These are phyloP conservation scores for Pachydiplax longipennis DNA, from an alignment of 2,888 invertebrate species.

Conservation along the genomic window DNA sequence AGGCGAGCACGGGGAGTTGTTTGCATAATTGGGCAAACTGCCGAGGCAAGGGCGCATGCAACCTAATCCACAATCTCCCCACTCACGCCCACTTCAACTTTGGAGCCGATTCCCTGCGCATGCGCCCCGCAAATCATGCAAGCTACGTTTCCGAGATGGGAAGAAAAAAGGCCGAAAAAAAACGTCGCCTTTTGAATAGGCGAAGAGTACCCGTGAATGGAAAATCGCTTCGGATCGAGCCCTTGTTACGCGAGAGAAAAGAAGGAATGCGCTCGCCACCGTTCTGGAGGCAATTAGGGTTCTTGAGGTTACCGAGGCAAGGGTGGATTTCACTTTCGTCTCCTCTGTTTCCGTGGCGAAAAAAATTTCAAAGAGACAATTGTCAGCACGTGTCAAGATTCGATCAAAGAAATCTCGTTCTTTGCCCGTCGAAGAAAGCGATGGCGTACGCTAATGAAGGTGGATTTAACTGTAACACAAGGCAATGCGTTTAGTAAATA, in stretches of 20 bases:
- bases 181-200: no score
- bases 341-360: background rate
- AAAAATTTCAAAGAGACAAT: background rate
- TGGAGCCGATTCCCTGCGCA: background rate
- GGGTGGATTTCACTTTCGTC: background rate
- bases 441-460: no score
- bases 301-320: background rate
- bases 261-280: no score
- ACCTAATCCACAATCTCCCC: background rate
- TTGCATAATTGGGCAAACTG: slow-evolving; percentile 36
- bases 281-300: background rate
- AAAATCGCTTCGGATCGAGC: no score
- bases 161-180: background rate
- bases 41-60: slow-evolving; percentile 16
- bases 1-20: slow-evolving; percentile 10
- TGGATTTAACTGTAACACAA: no score
- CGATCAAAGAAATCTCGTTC: no score
- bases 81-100: background rate
- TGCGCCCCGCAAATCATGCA: background rate
- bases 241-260: no score
- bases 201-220: no score
- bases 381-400: background rate
- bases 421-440: no score
- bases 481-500: no score
- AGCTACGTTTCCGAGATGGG: background rate